Conservation (phyloP, 2,113 vertebrate species). For the Mola mola region DNA sequence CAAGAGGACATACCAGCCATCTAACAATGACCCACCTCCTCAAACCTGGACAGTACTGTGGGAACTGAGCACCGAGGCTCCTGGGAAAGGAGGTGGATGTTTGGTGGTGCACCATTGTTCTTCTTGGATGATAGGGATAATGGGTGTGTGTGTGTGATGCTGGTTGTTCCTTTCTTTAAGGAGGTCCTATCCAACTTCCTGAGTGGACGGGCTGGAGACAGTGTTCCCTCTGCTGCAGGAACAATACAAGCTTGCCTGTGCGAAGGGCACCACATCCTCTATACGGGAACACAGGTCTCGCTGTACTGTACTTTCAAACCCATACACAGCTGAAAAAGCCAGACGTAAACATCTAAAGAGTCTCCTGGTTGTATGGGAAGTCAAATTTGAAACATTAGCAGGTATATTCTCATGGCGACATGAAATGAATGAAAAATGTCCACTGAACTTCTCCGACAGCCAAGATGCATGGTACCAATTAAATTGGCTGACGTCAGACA, state of each 20-base stretch:
- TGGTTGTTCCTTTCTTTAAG: conserved; percentile 35
- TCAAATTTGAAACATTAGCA: too few species aligned
- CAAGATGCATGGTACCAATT: too few species aligned
- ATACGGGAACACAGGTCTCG: conserved; percentile 1
- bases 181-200: conserved; percentile 69
- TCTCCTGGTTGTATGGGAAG: too few species aligned
- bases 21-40: conserved; percentile 63
- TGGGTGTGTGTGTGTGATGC: conserved; percentile 61
- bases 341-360: conserved; percentile 3
- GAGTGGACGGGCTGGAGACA: conserved; percentile 58
- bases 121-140: conserved; percentile 56
- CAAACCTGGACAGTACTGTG: conserved; percentile 62
- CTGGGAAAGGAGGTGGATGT: conserved; percentile 63
- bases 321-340: conserved; percentile 2
- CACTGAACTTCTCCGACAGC: too few species aligned
- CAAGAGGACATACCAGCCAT: conserved; percentile 45
- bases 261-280: conserved; percentile 46
- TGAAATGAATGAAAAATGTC: too few species aligned
- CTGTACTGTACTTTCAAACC: too few species aligned
- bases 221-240: conserved; percentile 56
- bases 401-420: too few species aligned
- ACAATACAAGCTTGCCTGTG: conserved; percentile 71
- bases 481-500: too few species aligned
- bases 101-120: conserved; percentile 66
- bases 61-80: conserved; percentile 58